Percentiles rank a stretch among this genome's conserved stretches.
phyloP scores from a whole-genome alignment of 2,797 vertebrate genomes.

The Furcifer pardalis region DNA sequence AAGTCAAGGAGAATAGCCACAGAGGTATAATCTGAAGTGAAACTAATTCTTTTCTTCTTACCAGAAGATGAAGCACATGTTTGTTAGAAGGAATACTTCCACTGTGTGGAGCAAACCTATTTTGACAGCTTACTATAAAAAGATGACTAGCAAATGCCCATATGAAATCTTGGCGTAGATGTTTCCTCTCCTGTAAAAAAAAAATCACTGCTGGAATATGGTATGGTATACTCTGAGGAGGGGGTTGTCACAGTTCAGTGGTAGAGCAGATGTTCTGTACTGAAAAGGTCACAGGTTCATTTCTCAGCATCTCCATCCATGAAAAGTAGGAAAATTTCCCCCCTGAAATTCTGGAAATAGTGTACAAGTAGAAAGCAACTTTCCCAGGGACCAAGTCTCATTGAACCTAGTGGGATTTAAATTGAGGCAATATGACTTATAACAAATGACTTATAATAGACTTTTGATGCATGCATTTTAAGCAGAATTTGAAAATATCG shows the following conservation, averaged over 20 bases:
- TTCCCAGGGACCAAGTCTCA: background rate
- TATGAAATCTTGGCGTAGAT: conserved; percentile 4
- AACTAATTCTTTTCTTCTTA: background rate
- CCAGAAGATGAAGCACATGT: background rate
- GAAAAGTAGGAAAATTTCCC: too few relatives aligned
- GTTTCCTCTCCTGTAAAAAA: background rate
- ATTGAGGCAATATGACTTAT: background rate
- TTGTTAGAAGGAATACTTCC: background rate
- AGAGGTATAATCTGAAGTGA: background rate
- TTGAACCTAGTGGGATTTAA: background rate
- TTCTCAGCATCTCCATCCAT: background rate
- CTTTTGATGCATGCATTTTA: too few relatives aligned
- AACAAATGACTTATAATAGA: too few relatives aligned
- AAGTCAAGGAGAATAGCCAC: background rate
- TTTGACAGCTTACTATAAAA: background rate
- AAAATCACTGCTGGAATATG: too few relatives aligned
- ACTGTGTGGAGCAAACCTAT: background rate
- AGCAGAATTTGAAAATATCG: too few relatives aligned
- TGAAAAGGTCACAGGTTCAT: background rate
- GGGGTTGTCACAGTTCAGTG: background rate
- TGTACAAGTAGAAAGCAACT: too few relatives aligned
- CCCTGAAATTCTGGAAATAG: too few relatives aligned
- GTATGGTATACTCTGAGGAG: too few relatives aligned
- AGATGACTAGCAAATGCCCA: background rate
- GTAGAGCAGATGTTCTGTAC: background rate